A percentile compares a stretch with the other conserved stretches of the same genome.
These are phyloP conservation scores for Caenorhabditis imperialis DNA, from an alignment of 2,888 invertebrate genomes.

Conservation along the genomic window DNA sequence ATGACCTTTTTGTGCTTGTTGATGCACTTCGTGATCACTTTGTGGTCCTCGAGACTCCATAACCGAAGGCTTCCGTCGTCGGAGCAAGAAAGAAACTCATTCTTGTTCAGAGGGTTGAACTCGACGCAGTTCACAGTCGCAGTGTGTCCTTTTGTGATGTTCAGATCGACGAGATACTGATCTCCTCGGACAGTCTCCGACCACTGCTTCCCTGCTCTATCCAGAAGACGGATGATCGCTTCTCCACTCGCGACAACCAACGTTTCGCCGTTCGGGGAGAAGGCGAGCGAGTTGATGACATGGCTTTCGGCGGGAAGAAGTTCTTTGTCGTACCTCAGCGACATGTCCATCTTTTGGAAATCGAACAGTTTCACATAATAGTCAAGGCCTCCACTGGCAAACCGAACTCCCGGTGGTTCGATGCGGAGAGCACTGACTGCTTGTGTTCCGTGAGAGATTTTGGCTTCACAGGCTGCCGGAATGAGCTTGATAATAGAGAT, in stretches of 20 bases:
- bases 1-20: slow-evolving; percentile 75
- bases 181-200: slow-evolving; percentile 82
- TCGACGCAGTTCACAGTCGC: slow-evolving; percentile 90
- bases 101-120: slow-evolving; percentile 92
- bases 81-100: slow-evolving; percentile 94
- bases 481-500: slow-evolving; percentile 79
- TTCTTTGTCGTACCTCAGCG: slow-evolving; percentile 82
- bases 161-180: slow-evolving; percentile 95
- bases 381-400: slow-evolving; percentile 92
- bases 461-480: slow-evolving; percentile 82
- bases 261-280: slow-evolving; percentile 93
- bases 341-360: slow-evolving; percentile 95
- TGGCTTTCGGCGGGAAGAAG: slow-evolving; percentile 81
- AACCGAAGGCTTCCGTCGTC: slow-evolving; percentile 91
- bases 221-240: slow-evolving; percentile 83
- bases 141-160: slow-evolving; percentile 93
- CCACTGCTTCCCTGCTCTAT: slow-evolving; percentile 76
- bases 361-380: slow-evolving; percentile 95
- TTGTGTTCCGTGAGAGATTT: slow-evolving; percentile 87
- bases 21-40: slow-evolving; percentile 79
- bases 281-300: slow-evolving; percentile 90
- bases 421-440: slow-evolving; percentile 87
- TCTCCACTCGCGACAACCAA: slow-evolving; percentile 93
- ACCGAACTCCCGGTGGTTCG: slow-evolving; percentile 93
- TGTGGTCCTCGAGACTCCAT: slow-evolving; percentile 87